Conservation (phyloP, 1,140 invertebrate genomes). For the Lepidotrigona ventralis region DNA sequence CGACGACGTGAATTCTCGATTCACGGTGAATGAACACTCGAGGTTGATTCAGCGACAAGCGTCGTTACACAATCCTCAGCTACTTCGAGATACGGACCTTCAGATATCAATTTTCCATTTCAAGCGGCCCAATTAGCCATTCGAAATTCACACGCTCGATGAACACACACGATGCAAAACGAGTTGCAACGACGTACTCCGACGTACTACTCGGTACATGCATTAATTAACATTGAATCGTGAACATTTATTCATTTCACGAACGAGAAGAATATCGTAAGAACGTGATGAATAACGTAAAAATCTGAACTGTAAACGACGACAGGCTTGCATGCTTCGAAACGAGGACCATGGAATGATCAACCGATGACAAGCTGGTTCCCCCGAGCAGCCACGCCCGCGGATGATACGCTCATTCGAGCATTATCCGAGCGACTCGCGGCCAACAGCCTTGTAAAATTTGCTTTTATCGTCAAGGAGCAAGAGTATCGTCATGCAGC, state of each 20-base stretch:
- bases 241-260: no score
- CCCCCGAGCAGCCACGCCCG: not conserved
- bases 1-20: not conserved
- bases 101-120: not conserved
- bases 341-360: constrained; percentile 10
- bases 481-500: constrained; percentile 25
- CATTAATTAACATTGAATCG: not conserved
- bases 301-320: not conserved
- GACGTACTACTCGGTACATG: no score
- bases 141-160: not conserved
- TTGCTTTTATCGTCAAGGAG: constrained; percentile 41
- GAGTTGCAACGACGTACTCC: no score
- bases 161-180: not conserved
- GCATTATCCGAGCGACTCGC: constrained; percentile 36
- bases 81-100: no score
- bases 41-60: not conserved
- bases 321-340: not conserved
- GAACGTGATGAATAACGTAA: no score
- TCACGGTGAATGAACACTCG: not conserved
- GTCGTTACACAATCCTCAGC: constrained; percentile 2
- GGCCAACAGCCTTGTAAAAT: constrained; percentile 22
- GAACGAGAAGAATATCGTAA: no score
- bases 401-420: not conserved
- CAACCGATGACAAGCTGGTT: not conserved
- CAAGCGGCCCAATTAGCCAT: not conserved